Percentiles rank a stretch among this genome's conserved stretches.
phyloP scores from a whole-genome alignment of 1,140 invertebrate genomes.

The Galleria mellonella region DNA sequence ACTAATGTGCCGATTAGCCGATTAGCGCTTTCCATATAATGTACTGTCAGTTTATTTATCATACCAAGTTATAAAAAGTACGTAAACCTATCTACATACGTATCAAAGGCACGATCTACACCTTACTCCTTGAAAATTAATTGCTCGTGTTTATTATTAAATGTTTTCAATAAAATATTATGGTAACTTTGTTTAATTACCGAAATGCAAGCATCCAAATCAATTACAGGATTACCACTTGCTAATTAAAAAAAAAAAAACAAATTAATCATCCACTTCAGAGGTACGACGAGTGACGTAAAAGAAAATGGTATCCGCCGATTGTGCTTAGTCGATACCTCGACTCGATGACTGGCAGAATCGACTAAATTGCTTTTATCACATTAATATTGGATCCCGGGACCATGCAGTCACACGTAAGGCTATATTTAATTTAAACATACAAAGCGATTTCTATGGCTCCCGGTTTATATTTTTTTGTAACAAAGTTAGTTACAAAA shows the following conservation, averaged over 20 bases:
- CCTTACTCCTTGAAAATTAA: no score
- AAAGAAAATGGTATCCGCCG: conserved; percentile 13
- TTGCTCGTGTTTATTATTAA: no score
- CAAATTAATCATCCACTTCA: conserved; percentile 9
- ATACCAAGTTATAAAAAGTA: no score
- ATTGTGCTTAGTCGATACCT: conserved; percentile 16
- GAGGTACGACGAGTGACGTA: conserved; percentile 19
- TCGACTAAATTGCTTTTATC: conserved; percentile 56
- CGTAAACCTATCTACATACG: no score
- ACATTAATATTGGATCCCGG: conserved; percentile 51
- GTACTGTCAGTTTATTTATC: no score
- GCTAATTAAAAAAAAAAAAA: conserved; percentile 20
- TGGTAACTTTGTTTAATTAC: background rate
- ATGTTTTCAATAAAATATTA: no score
- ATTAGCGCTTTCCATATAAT: no score
- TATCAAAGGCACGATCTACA: no score
- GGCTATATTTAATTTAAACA: conserved; percentile 64
- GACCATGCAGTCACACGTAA: conserved; percentile 38
- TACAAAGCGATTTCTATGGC: conserved; percentile 60
- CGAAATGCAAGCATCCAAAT: conserved; percentile 1
- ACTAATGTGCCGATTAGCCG: no score
- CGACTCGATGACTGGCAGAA: conserved; percentile 52
- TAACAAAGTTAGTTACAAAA: conserved; percentile 50
- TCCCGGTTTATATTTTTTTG: conserved; percentile 47
- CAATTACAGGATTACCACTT: background rate